These are phyloP conservation scores for Pyrgilauda ruficollis DNA, from an alignment of 2,113 vertebrate genomes.

Conservation along the genomic window DNA sequence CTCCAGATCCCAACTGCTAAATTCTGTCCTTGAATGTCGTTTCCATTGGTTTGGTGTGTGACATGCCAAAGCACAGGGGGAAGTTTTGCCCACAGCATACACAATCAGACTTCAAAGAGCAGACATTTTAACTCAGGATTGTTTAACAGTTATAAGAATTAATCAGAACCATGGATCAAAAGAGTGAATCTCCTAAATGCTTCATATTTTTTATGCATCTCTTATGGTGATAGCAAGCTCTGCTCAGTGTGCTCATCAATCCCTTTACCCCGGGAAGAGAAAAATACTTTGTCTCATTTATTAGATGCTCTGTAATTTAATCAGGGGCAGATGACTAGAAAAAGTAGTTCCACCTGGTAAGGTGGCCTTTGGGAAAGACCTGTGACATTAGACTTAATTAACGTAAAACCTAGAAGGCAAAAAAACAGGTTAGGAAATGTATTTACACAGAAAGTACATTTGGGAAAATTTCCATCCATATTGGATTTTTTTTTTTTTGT, in stretches of 20 bases:
- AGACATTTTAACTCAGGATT: neutral
- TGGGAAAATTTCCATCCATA: neutral
- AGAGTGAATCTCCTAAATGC: neutral
- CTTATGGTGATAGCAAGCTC: neutral
- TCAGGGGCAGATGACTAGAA: neutral
- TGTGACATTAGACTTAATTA: neutral
- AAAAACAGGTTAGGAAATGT: neutral
- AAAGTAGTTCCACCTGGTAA: neutral
- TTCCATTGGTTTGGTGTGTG: neutral
- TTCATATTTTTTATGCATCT: neutral
- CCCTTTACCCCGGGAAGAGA: neutral
- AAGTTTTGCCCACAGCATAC: neutral
- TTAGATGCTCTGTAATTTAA: neutral
- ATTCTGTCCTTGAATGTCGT: neutral
- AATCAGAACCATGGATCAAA: neutral
- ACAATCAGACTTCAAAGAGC: neutral
- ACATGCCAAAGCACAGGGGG: neutral
- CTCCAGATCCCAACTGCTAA: neutral
- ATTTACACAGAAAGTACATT: neutral
- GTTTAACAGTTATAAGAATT: neutral
- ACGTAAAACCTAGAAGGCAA: neutral
- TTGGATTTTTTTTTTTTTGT: neutral
- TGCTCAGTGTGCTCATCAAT: neutral
- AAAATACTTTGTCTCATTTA: neutral
- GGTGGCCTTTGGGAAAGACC: neutral